Percentiles rank a stretch among this genome's conserved stretches.
Evolutionary conservation across 2,888 invertebrate genomes (phyloP).

Genomic region (Arctia plantaginis): DNA sequence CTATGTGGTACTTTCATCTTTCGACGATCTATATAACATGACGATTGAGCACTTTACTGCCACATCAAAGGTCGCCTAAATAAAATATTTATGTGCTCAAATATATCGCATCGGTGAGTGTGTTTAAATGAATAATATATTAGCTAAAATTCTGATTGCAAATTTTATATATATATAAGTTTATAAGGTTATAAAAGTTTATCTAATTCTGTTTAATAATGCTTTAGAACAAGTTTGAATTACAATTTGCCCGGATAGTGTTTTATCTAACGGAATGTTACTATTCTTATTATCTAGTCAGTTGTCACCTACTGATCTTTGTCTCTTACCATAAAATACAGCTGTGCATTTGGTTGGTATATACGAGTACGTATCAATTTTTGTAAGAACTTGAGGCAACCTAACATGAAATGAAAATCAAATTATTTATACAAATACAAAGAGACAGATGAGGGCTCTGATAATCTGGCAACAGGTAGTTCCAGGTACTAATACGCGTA

Average conservation of each 20-base stretch:
- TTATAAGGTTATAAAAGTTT: too few relatives aligned
- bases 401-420: too few relatives aligned
- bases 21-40: background rate
- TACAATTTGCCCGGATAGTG: background rate
- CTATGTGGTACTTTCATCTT: background rate
- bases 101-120: background rate
- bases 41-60: background rate
- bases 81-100: background rate
- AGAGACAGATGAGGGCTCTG: too few relatives aligned
- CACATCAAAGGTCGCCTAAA: background rate
- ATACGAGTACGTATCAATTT: background rate
- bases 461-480: too few relatives aligned
- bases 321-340: background rate
- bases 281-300: background rate
- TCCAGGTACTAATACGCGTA: too few relatives aligned
- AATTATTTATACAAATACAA: too few relatives aligned
- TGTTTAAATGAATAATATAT: background rate
- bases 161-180: background rate
- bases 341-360: background rate
- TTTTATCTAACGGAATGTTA: background rate
- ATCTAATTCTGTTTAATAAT: background rate
- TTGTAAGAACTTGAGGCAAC: background rate
- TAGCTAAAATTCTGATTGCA: background rate
- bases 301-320: constrained; percentile 1
- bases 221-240: background rate